These are phyloP conservation scores for Macrosiphum euphorbiae DNA, from an alignment of 2,888 invertebrate genomes.

Conservation along the genomic window DNA sequence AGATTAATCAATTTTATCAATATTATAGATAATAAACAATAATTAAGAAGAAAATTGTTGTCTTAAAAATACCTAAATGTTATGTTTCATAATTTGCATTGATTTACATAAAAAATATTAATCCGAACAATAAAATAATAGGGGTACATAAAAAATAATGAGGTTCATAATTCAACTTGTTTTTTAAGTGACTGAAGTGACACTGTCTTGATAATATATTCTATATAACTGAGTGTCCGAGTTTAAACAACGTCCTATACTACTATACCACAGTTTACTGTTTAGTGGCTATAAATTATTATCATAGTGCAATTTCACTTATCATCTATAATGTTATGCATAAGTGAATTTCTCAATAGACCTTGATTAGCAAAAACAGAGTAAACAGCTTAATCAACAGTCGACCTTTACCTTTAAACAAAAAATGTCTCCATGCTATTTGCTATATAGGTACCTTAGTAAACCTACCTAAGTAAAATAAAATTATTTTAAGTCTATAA, in stretches of 20 bases:
- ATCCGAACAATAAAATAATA: background rate
- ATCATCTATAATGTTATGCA: conserved; percentile 40
- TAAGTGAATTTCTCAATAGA: conserved; percentile 46
- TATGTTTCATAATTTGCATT: background rate
- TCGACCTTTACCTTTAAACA: conserved; percentile 48
- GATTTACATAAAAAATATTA: background rate
- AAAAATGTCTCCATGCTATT: conserved; percentile 27
- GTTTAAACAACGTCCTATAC: background rate
- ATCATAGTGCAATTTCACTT: background rate
- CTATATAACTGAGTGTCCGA: background rate
- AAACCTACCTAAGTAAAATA: background rate
- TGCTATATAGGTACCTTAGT: background rate
- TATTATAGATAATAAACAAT: background rate
- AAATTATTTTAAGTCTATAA: background rate
- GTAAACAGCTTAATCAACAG: conserved; percentile 21
- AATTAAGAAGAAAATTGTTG: background rate
- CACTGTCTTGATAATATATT: background rate
- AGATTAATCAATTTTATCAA: background rate
- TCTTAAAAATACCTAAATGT: background rate
- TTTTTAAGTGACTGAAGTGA: background rate
- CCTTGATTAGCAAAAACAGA: conserved; percentile 26
- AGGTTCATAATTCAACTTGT: background rate
- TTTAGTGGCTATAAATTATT: background rate
- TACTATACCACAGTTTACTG: background rate
- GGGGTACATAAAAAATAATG: background rate